phyloP scores from a whole-genome alignment of 1,140 invertebrate genomes.

The Ganaspis sp. region DNA sequence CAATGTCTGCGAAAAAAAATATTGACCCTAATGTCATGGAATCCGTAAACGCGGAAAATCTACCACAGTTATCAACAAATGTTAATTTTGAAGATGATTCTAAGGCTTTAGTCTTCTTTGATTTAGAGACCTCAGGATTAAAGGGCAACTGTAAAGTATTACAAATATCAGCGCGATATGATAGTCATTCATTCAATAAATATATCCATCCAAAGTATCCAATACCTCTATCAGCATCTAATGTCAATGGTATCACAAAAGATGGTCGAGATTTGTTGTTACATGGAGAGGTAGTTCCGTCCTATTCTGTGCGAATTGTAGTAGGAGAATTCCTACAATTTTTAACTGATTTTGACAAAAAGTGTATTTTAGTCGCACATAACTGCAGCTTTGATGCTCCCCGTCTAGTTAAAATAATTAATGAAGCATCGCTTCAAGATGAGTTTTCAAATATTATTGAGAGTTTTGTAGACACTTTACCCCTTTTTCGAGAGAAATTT shows the following conservation, averaged over 20 bases:
- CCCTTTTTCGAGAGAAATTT: not conserved
- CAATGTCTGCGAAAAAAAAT: no score
- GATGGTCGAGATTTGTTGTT: constrained; percentile 44
- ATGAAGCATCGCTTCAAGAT: not conserved
- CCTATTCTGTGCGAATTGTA: constrained; percentile 32
- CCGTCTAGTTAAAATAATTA: constrained; percentile 39
- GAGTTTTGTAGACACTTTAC: not conserved
- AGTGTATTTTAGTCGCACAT: constrained; percentile 44
- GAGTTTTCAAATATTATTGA: not conserved
- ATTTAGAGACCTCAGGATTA: constrained; percentile 42
- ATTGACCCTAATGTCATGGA: no score
- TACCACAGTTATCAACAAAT: no score
- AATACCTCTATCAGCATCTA: constrained; percentile 43
- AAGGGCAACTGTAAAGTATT: constrained; percentile 35
- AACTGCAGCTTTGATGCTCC: constrained; percentile 48
- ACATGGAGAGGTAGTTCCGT: constrained; percentile 38
- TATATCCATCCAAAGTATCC: constrained; percentile 40
- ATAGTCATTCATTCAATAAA: constrained; percentile 27
- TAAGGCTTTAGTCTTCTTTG: constrained; percentile 37
- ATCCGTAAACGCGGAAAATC: no score
- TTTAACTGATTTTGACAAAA: constrained; percentile 37
- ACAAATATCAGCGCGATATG: constrained; percentile 39
- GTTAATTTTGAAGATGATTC: no score
- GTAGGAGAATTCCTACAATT: constrained; percentile 37
- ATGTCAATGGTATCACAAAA: constrained; percentile 43